Percentiles rank a stretch among this genome's conserved stretches.
Evolutionary conservation across 2,113 vertebrate species (phyloP).

Genomic region (Pristiophorus japonicus): DNA sequence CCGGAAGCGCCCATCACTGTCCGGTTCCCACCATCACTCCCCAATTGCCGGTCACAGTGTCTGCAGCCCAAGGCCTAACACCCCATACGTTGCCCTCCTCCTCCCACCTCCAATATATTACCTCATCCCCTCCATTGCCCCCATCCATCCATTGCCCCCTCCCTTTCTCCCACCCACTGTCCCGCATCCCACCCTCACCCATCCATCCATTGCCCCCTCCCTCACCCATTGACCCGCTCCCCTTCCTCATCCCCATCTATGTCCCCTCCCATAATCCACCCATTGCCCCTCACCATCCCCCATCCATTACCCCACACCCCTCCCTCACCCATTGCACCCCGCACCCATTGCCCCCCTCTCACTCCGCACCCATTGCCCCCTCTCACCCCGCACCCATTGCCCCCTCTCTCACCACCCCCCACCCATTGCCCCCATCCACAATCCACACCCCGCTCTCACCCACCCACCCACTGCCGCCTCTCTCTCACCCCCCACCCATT

Average conservation of each 20-base stretch:
- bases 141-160: too few species aligned
- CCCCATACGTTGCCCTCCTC: background rate
- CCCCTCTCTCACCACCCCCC: too few species aligned
- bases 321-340: background rate
- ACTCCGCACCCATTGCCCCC: too few species aligned
- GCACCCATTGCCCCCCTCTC: background rate
- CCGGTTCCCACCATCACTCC: background rate
- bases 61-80: background rate
- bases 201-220: background rate
- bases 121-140: background rate
- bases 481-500: background rate
- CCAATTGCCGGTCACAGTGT: background rate
- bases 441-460: too few species aligned
- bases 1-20: background rate
- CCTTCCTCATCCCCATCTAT: background rate
- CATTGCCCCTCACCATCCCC: background rate
- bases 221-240: background rate
- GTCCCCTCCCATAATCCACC: background rate
- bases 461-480: background rate
- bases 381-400: background rate
- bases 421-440: background rate
- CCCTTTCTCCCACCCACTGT: background rate
- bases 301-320: background rate
- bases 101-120: background rate
- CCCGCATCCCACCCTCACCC: background rate